phyloP scores from a whole-genome alignment of 2,888 invertebrate species.

The Pycnomerus fuliginosus region DNA sequence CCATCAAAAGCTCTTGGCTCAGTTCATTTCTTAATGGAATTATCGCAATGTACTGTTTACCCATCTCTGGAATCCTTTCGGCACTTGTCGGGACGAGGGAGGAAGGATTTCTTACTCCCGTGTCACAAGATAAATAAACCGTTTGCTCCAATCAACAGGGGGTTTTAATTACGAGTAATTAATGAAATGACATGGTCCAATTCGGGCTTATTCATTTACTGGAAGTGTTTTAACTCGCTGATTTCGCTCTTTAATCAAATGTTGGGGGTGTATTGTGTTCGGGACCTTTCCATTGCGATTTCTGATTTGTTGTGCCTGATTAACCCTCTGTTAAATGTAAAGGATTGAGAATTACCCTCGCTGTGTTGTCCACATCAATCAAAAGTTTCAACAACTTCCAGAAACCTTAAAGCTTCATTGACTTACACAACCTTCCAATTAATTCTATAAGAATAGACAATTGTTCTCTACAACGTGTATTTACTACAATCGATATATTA shows the following conservation, averaged over 20 bases:
- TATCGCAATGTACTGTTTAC: constrained; percentile 48
- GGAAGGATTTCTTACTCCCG: constrained; percentile 8
- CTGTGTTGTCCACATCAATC: too few relatives aligned
- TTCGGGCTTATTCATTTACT: constrained; percentile 20
- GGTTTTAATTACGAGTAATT: constrained; percentile 49
- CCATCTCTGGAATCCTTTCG: constrained; percentile 33
- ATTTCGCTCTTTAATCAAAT: constrained; percentile 26
- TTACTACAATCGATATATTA: too few relatives aligned
- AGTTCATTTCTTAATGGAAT: constrained; percentile 54
- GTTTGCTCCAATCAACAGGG: constrained; percentile 48
- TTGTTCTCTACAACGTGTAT: too few relatives aligned
- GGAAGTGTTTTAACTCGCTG: constrained; percentile 20
- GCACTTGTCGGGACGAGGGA: constrained; percentile 20
- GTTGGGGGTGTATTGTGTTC: constrained; percentile 23
- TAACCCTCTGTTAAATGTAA: constrained; percentile 17
- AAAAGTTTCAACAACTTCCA: constrained; percentile 6
- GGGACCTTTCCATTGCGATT: constrained; percentile 11
- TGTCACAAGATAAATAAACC: constrained; percentile 40
- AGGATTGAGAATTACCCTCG: constrained; percentile 14
- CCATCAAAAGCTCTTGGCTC: constrained; percentile 49
- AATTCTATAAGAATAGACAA: too few relatives aligned
- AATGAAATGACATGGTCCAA: constrained; percentile 45
- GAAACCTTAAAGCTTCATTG: too few relatives aligned
- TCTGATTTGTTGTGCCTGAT: constrained; percentile 26
- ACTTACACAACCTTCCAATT: too few relatives aligned